Evolutionary conservation across 2,888 invertebrate genomes (phyloP), one percentile per base, ranked within the genome.

Genomic region (Lissocephala sabroskyi): DNA sequence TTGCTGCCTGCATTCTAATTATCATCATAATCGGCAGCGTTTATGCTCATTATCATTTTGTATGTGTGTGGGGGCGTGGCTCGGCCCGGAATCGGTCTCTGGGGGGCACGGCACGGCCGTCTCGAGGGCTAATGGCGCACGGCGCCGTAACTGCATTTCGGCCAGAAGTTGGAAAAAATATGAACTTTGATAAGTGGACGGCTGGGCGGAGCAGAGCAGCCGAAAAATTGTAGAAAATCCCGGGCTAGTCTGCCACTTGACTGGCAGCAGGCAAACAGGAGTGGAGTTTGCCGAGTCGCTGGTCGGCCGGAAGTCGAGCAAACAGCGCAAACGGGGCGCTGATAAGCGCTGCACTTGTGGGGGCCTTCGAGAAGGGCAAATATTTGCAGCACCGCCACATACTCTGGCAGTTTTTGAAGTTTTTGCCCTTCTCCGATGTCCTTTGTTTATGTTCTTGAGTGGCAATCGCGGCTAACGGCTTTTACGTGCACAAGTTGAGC

Each of bases 401-500:
- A n/a, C n/a, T n/a, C n/a, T n/a, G n/a, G n/a, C n/a, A n/a, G n/a
- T n/a, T n/a, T n/a, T n/a, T n/a, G n/a, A n/a, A n/a, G n/a, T n/a
- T n/a, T n/a, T n/a, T n/a, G n/a, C n/a, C n/a, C n/a, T n/a, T n/a
- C n/a, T n/a, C n/a, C n/a, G n/a, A n/a, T n/a, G n/a, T n/a, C n/a
- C 50, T 55, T 41, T 56, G 37, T 39, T 39, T 39, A 39, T 19
- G 37, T n/a, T n/a, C 19, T 39, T 39, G 6, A 39, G 37, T 39
- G 16, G 35, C 14, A 35, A 35, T 35, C 30, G 40, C 45, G 40
- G 48, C 45, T 42, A 57, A 53, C 41, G 53, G 52, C 52, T n/a
- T 61, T 75, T 71, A 74, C 71, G 71, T 75, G 75, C 68, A 75
- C 67, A 71, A 75, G 75, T 71, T 71, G 75, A 61, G 65, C 75